phyloP scores from a whole-genome alignment of 2,113 vertebrate species.

The Riparia riparia region DNA sequence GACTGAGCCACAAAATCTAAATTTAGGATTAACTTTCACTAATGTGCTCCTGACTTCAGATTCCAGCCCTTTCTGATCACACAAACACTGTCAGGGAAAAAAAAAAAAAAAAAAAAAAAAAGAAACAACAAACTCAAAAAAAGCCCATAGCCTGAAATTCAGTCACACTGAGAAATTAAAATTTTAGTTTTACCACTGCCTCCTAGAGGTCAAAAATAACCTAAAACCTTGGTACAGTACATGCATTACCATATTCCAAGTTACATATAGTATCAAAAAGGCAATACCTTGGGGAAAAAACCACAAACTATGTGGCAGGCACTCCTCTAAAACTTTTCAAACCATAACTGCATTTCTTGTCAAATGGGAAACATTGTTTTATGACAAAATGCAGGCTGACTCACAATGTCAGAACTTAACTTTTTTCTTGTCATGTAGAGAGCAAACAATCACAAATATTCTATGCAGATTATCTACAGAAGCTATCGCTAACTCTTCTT shows the following conservation, averaged over 20 bases:
- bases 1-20: not conserved
- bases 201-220: not conserved
- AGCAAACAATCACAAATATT: not conserved
- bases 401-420: rapidly evolving
- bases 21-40: not conserved
- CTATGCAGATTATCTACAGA: not conserved
- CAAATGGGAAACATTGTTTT: not conserved
- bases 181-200: not conserved
- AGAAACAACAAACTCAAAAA: not conserved
- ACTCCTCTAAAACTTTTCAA: not conserved
- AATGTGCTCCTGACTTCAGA: not conserved
- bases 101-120: not conserved
- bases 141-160: not conserved
- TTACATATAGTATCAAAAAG: not conserved
- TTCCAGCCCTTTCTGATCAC: not conserved
- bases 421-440: not conserved
- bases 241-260: not conserved
- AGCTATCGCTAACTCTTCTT: not conserved
- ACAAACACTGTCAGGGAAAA: not conserved
- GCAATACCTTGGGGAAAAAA: not conserved
- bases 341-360: not conserved
- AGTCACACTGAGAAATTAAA: not conserved
- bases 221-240: not conserved
- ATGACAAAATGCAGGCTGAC: not conserved
- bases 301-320: not conserved